These are phyloP conservation scores for Rhimphoctona megacephalus DNA, from an alignment of 2,888 invertebrate species.

Conservation along the genomic window DNA sequence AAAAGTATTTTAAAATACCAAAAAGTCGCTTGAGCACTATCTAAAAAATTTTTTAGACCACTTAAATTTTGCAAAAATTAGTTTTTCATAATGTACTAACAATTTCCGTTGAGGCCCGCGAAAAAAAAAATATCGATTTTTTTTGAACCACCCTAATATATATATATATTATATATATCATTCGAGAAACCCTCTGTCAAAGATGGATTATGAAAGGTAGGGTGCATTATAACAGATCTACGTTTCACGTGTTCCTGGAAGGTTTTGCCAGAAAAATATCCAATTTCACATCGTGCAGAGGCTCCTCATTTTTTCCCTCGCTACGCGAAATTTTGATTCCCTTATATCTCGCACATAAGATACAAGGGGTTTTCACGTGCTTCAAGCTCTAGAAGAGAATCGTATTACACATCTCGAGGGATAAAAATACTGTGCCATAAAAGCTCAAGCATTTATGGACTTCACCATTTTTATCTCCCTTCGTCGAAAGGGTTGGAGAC, in stretches of 20 bases:
- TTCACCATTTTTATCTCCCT: background rate
- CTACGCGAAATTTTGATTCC: slow-evolving; percentile 4
- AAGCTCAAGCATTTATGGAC: background rate
- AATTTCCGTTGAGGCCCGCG: no score
- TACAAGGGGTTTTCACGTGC: slow-evolving; percentile 13
- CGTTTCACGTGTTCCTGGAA: background rate
- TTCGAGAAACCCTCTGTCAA: background rate
- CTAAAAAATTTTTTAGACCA: no score
- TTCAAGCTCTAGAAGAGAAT: background rate
- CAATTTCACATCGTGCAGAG: background rate
- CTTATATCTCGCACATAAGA: slow-evolving; percentile 1
- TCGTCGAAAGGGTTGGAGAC: background rate
- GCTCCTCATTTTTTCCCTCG: background rate
- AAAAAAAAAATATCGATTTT: no score
- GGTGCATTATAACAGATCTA: background rate
- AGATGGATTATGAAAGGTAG: background rate
- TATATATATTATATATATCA: background rate
- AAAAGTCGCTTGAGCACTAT: no score
- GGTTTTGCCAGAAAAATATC: background rate
- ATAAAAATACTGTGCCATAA: slow-evolving; percentile 7
- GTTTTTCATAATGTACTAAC: no score
- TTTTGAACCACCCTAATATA: no score
- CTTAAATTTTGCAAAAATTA: no score
- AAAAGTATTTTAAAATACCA: no score
- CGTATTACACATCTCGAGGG: background rate